Conservation (phyloP, 30 jellyfish, hydroid and myxozoan species). For the Haliclystus octoradiatus region DNA sequence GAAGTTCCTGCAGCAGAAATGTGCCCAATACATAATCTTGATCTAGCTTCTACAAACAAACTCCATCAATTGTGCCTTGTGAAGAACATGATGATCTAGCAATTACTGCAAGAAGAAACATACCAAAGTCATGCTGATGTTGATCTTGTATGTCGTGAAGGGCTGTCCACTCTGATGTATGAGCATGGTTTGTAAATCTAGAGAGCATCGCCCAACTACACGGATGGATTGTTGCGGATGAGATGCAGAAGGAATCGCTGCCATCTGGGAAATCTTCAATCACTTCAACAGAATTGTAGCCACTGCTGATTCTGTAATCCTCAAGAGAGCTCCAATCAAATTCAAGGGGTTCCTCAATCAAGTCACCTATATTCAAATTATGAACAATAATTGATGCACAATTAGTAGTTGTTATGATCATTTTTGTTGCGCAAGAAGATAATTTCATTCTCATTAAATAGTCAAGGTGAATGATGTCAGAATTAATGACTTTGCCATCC, state of each 20-base stretch:
- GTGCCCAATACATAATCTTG: no score
- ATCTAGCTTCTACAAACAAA: no score
- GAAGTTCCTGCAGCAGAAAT: no score
- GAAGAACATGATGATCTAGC: no score
- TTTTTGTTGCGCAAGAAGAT: constrained; percentile 33
- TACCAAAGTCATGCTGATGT: constrained; percentile 21
- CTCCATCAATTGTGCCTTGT: no score
- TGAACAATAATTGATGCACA: constrained; percentile 43
- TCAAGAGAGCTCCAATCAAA: background rate
- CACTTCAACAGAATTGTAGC: constrained; percentile 12
- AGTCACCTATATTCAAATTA: constrained; percentile 28
- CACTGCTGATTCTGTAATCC: background rate
- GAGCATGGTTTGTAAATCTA: constrained; percentile 41
- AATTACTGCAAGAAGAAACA: background rate
- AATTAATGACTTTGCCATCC: constrained; percentile 44
- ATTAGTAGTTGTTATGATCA: constrained; percentile 59
- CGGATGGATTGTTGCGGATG: constrained; percentile 81
- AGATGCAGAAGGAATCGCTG: constrained; percentile 57
- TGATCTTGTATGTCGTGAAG: constrained; percentile 51
- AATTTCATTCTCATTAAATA: constrained; percentile 51
- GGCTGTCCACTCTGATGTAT: constrained; percentile 41
- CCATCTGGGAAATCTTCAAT: constrained; percentile 42
- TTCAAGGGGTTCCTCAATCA: constrained; percentile 1
- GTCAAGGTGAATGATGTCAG: constrained; percentile 13
- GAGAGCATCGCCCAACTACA: constrained; percentile 59